Evolutionary conservation across 2,113 vertebrate genomes (phyloP), one percentile per base, ranked within the genome.

Genomic region (Hymenochirus boettgeri): DNA sequence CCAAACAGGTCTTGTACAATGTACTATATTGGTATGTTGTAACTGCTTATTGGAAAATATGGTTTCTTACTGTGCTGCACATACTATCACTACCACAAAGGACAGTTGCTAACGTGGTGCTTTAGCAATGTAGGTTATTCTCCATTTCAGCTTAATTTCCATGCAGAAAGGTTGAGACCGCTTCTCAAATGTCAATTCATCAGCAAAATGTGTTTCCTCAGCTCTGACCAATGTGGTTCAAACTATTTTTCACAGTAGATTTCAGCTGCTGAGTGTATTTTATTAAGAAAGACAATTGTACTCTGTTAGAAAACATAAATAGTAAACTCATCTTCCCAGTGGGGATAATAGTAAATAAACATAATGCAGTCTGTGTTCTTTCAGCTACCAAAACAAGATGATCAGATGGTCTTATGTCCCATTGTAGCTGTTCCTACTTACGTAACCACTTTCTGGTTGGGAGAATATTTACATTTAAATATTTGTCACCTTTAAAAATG

Each of bases 211-310:
- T 47, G 53, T 33, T 57, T 57, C 11, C 62, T 33, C 21, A 23
- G 21, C 39, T 46, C 26, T 18, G 18, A 35, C 54, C 31, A 21
- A 35, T 47, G 21, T 24, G 35, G 39, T 10, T 13, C 24, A 35
- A 23, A 46, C 26, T 5, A 10, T n/a, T 48, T 57, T 45, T 57
- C 27, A 35, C 27, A 57, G 71, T 75, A 63, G 71, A 65, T 75
- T 73, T 75, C 50, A 75, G 78, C 74, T 80, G 72, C 73, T 74
- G 63, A 55, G 64, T 54, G 54, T 74, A 59, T 72, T 78, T 78
- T 75, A 74, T 62, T 61, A 59, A 77, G 71, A 76, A 78, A 62
- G 54, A 50, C 66, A 70, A 79, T 84, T 78, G 75, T 65, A 72
- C 74, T 27, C 31, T 27, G 55, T 37, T 18, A 50, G 21, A 37